A percentile compares a stretch with the other conserved stretches of the same genome.
Evolutionary conservation across 2,797 vertebrate genomes (phyloP).

Genomic region (Acanthiza pusilla): DNA sequence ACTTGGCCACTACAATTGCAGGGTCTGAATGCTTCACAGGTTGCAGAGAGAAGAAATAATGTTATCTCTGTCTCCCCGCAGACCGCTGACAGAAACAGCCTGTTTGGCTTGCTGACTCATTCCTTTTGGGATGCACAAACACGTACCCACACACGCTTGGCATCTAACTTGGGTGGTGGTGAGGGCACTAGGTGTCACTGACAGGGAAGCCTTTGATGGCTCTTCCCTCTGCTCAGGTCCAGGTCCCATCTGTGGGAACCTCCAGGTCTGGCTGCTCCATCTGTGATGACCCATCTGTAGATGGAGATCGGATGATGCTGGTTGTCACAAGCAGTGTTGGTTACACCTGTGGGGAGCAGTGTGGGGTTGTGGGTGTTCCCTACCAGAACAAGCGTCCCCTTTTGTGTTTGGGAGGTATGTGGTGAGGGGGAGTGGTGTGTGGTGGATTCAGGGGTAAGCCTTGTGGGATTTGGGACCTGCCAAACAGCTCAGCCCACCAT

Average conservation of each 20-base stretch:
- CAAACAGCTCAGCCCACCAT: neutral
- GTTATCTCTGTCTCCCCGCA: neutral
- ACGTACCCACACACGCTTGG: accelerated
- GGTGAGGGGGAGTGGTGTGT: neutral
- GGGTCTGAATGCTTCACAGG: neutral
- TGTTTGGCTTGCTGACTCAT: neutral
- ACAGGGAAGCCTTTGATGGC: neutral
- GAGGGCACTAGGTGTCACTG: neutral
- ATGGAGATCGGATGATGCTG: neutral
- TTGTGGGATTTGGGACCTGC: no score
- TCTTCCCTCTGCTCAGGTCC: neutral
- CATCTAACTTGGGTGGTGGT: neutral
- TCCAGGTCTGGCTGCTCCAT: neutral
- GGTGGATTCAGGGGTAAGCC: neutral
- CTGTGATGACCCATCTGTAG: neutral
- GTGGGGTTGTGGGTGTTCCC: neutral
- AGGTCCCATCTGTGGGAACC: accelerated
- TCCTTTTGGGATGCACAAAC: accelerated
- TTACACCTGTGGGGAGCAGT: neutral
- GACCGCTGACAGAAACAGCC: neutral
- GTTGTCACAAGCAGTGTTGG: neutral
- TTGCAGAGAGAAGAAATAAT: neutral
- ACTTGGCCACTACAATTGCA: neutral
- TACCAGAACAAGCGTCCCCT: neutral
- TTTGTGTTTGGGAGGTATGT: neutral